Base-by-base conservation (phyloP, 1,140 invertebrate genomes). In the Harpegnathos saltator region DNA sequence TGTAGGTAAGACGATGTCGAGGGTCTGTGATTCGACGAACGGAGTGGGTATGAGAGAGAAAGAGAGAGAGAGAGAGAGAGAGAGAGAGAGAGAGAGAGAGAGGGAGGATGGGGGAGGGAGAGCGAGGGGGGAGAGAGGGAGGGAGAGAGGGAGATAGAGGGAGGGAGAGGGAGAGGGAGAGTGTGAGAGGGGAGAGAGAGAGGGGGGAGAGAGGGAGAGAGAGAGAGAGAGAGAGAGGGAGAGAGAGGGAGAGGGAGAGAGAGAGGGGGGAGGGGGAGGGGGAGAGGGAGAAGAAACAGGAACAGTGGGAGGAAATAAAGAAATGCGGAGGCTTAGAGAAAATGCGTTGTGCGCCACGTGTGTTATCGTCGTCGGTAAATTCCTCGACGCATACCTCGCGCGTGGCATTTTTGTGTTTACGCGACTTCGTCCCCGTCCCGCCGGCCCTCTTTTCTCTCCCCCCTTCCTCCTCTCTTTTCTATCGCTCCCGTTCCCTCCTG, bases 291-390 rank as follows among this genome's bases (percentile, higher is more conserved):
- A 1, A 19, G 29, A 33, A 50, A 29, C 22, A 5, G 29, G 5
- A 33, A 5, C 29, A 33, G 5, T 3, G 11, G 19, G 26, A 48
- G 0, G 14, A 62, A 19, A 12, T 1, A 52, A 75, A 33, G 44
- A 82, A 29, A 44, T 3, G 44, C 38, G 24, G 61, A 52, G 48
- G 78, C 48, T 48, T 17, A 24, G 65, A 58, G 62, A 73, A 84
- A 84, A 63, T 83, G 73, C 54, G 9, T 9, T 11, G 38, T 11
- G 7, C 38, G 29, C 38, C 38, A 56, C 62, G 65, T 69, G 56
- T 62, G 85, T 65, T 69, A 88, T 88, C 75, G 75, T 82, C 74
- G 82, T 15, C 69, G 58, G 83, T 88, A 81, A 75, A 88, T 87
- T 84, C 74, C n/a, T n/a, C 56, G 52, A 50, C 82, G 68, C 54